Evolutionary conservation across 2,888 invertebrate species (phyloP), one percentile per base, ranked within the genome.

Genomic region (Stenodema calcarata): DNA sequence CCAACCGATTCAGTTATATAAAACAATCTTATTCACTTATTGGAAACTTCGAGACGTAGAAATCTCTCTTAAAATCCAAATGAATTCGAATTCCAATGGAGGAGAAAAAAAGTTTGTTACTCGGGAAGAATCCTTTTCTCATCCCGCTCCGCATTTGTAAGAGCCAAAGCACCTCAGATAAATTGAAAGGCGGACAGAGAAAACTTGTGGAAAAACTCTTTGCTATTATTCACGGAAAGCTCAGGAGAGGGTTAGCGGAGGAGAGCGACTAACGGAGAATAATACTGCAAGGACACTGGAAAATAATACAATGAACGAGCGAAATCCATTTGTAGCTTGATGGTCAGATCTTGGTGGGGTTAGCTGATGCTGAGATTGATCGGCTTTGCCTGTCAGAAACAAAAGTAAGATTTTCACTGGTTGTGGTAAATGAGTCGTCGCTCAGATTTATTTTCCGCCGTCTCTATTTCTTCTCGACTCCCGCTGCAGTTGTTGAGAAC

Each of bases 211-310:
- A 28, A 70, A 70, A 70, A 70, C 28, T 70, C 70, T 35, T 28
- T 30, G 70, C 70, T 70, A 70, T 70, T 70, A 70, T 70, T 70
- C 70, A 70, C 70, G 28, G 70, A 70, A 28, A 70, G 70, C 70
- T 70, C 70, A 70, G 30, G 27, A 35, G 28, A 70, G 28, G 28
- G 12, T 16, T 70, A 7, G 54, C 18, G 54, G 54, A n/a, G n/a
- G n/a, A 18, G n/a, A 70, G 16, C 30, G 35, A 70, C 70, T 70
- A 70, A 70, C 70, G 28, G 70, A 70, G 70, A 70, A 70, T 30
- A 70, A 70, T 70, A 70, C 70, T 28, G 28, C 35, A 9, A 28
- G 35, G 70, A 70, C 70, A 70, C 70, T 70, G 70, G 70, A 28
- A 70, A 70, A 70, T 70, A n/a, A 70, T 70, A 70, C 28, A 70